Percentiles rank a stretch among this genome's conserved stretches.
Conservation (phyloP, 2,113 vertebrate genomes). For the Puntigrus tetrazona region DNA sequence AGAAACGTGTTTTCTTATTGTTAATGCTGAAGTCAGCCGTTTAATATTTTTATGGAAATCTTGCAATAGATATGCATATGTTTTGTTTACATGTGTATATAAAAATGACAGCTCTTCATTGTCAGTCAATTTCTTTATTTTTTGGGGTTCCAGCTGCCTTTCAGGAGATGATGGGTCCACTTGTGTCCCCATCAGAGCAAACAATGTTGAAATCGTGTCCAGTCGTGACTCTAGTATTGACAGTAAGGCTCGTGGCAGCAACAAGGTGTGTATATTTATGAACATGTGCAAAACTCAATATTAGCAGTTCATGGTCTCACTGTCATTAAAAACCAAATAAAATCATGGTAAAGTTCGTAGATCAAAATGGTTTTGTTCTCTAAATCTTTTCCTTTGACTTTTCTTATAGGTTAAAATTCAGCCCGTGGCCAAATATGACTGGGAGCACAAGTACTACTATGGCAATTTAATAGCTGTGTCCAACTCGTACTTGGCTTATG, state of each 20-base stretch:
- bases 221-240: slow-evolving; percentile 96
- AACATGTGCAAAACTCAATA: not conserved
- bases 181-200: slow-evolving; percentile 85
- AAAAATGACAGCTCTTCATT: not conserved
- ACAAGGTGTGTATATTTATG: slow-evolving; percentile 81
- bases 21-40: not conserved
- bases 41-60: not conserved
- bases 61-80: not conserved
- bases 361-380: not conserved
- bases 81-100: not conserved
- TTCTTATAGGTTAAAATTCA: slow-evolving; percentile 95
- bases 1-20: not conserved
- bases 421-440: slow-evolving; percentile 96
- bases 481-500: slow-evolving; percentile 93
- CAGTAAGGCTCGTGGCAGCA: slow-evolving; percentile 96
- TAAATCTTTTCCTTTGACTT: slow-evolving; percentile 45
- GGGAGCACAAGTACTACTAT: slow-evolving; percentile 98
- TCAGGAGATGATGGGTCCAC: slow-evolving; percentile 91
- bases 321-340: not conserved
- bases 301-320: not conserved
- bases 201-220: slow-evolving; percentile 95
- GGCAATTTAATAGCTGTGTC: slow-evolving; percentile 97
- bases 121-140: not conserved
- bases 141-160: slow-evolving; percentile 77
- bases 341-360: not conserved